Evolutionary conservation across 2,888 invertebrate species (phyloP).

Genomic region (Argyresthia goedartella): DNA sequence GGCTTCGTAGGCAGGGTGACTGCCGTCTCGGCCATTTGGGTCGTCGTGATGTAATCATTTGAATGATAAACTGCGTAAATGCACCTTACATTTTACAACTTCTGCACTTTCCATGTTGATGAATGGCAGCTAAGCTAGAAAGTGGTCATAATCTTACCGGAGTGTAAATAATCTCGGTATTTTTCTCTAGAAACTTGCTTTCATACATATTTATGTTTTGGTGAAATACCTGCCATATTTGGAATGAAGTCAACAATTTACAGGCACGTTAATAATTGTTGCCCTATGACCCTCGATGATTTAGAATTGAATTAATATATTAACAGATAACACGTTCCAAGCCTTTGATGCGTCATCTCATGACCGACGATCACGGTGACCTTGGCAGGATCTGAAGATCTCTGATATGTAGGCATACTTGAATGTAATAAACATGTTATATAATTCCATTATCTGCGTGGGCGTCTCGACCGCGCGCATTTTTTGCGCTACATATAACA

Average conservation of each 20-base stretch:
- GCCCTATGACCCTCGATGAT: constrained; percentile 2
- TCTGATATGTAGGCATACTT: constrained; percentile 2
- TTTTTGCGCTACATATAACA: background rate
- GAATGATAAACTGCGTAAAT: background rate
- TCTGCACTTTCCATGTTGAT: no score
- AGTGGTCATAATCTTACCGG: no score
- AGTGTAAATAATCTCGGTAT: no score
- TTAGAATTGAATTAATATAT: constrained; percentile 6
- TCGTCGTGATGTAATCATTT: background rate
- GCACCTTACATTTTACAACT: background rate
- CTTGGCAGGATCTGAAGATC: constrained; percentile 41
- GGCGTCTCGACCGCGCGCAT: background rate
- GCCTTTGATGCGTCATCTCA: constrained; percentile 36
- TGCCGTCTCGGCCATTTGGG: no score
- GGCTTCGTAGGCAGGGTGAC: no score
- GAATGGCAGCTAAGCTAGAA: no score
- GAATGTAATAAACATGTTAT: background rate
- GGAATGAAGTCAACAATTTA: no score
- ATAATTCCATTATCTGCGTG: background rate
- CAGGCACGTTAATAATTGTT: background rate
- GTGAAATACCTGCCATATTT: no score
- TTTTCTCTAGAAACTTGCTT: no score
- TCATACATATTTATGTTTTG: no score
- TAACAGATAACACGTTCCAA: constrained; percentile 42
- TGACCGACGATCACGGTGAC: constrained; percentile 23